Conservation (phyloP, 2,888 invertebrate species). For the Acanthacorydalis orientalis region DNA sequence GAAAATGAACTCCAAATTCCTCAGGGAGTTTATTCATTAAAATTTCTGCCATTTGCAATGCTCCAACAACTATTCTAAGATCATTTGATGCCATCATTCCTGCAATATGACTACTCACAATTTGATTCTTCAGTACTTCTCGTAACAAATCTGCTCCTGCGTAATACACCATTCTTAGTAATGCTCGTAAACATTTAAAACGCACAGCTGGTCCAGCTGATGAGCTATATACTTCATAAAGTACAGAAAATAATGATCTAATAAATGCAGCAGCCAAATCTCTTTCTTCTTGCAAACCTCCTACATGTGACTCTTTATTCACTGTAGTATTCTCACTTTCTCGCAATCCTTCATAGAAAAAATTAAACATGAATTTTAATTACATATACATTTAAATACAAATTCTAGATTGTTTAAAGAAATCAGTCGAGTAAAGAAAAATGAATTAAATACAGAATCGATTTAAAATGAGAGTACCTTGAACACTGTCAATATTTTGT, state of each 20-base stretch:
- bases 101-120: slow-evolving; percentile 91
- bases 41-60: slow-evolving; percentile 92
- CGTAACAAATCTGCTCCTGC: slow-evolving; percentile 73
- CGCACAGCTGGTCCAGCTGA: slow-evolving; percentile 96
- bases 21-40: slow-evolving; percentile 92
- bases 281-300: slow-evolving; percentile 50
- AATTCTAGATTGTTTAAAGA: neutral
- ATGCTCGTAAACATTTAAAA: slow-evolving; percentile 89
- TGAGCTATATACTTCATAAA: slow-evolving; percentile 96
- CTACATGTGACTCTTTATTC: slow-evolving; percentile 45
- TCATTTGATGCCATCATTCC: slow-evolving; percentile 97
- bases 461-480: neutral
- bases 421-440: too few species aligned
- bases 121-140: slow-evolving; percentile 49
- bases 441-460: too few species aligned
- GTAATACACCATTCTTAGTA: slow-evolving; percentile 92
- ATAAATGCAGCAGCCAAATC: slow-evolving; percentile 51
- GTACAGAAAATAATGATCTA: slow-evolving; percentile 76
- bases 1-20: slow-evolving; percentile 88
- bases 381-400: too few species aligned
- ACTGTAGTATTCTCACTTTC: slow-evolving; percentile 7
- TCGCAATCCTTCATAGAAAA: slow-evolving; percentile 13
- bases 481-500: slow-evolving; percentile 4
- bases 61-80: slow-evolving; percentile 89
- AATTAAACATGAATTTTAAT: too few species aligned